Conservation (phyloP, 53 echinoderm and acorn worm genomes). For the Antedon mediterranea region DNA sequence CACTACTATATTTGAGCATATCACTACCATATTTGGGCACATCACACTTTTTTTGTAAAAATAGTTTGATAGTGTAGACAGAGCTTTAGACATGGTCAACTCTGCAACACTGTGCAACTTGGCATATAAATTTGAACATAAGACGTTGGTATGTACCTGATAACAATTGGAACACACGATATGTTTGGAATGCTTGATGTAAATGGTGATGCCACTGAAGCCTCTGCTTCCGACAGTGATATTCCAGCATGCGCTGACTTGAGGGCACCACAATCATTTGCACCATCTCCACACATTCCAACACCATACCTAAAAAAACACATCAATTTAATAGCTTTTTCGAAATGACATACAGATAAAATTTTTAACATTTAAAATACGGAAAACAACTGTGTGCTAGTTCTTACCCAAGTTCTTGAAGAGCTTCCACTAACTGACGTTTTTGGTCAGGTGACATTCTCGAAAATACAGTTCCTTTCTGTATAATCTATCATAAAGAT, state of each 20-base stretch:
- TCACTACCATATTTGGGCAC: too few relatives aligned
- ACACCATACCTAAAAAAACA: constrained; percentile 33
- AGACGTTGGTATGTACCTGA: constrained; percentile 30
- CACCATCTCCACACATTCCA: constrained; percentile 95
- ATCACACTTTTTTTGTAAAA: too few relatives aligned
- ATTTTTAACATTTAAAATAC: too few relatives aligned
- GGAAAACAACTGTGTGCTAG: too few relatives aligned
- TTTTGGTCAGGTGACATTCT: constrained; percentile 89
- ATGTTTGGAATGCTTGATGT: constrained; percentile 83
- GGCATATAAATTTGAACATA: neutral
- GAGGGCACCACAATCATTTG: constrained; percentile 94
- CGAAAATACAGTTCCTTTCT: constrained; percentile 75
- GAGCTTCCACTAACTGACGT: constrained; percentile 44
- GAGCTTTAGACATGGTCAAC: too few relatives aligned
- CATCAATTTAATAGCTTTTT: too few relatives aligned
- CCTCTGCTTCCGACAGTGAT: constrained; percentile 75
- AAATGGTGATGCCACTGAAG: constrained; percentile 89
- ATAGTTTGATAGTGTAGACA: too few relatives aligned
- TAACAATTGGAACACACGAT: constrained; percentile 69
- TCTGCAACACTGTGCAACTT: neutral
- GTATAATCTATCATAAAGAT: constrained; percentile 29
- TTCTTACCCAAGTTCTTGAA: constrained; percentile 56
- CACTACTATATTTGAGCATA: too few relatives aligned
- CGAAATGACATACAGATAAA: too few relatives aligned
- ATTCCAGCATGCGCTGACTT: constrained; percentile 89